Conservation (phyloP, 2,888 invertebrate genomes). For the Chrysomela aeneicollis region DNA sequence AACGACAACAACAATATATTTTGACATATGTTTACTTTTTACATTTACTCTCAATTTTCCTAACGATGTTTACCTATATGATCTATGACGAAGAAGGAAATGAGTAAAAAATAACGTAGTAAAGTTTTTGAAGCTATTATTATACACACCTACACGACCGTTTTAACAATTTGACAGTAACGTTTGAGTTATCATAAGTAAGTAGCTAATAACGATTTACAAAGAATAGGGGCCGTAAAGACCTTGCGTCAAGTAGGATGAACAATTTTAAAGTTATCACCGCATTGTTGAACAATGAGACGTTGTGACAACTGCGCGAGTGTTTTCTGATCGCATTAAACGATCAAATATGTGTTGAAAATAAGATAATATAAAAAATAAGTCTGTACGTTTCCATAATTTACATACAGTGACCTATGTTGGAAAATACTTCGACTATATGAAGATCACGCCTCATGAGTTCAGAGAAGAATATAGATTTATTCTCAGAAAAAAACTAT, state of each 20-base stretch:
- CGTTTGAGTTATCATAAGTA: conserved; percentile 48
- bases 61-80: not conserved
- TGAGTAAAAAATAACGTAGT: conserved; percentile 50
- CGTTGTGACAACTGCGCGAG: conserved; percentile 49
- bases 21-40: too few relatives aligned
- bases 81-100: conserved; percentile 37
- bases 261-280: conserved; percentile 57
- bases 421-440: not conserved
- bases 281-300: conserved; percentile 55
- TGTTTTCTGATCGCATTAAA: conserved; percentile 37
- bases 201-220: conserved; percentile 54
- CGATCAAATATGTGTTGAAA: conserved; percentile 31
- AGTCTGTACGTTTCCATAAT: not conserved
- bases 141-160: conserved; percentile 54
- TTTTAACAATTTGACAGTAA: conserved; percentile 52
- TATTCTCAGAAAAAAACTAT: not conserved
- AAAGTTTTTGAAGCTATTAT: conserved; percentile 51
- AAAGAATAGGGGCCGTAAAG: conserved; percentile 59
- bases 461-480: conserved; percentile 1
- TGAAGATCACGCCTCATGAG: conserved; percentile 24
- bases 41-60: not conserved
- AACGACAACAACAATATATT: too few relatives aligned
- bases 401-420: not conserved
- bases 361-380: not conserved
- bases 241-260: conserved; percentile 60